Evolutionary conservation across 2,113 vertebrate genomes (phyloP).

Genomic region (Thomomys bottae): DNA sequence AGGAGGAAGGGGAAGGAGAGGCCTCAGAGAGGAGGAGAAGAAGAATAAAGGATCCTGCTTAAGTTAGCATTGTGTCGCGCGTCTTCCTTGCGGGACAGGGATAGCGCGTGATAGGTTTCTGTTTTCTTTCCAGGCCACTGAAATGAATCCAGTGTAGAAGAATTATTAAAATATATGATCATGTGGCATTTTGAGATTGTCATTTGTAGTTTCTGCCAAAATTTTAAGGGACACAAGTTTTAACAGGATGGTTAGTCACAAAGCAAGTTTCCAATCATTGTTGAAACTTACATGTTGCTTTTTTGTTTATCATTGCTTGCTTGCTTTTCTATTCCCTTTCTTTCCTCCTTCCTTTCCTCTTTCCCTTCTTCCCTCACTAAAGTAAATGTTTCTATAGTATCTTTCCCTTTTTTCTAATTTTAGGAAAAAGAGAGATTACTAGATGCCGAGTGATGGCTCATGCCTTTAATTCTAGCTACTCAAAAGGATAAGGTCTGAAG

Average conservation of each 20-base stretch:
- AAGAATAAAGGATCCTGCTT: too few relatives aligned
- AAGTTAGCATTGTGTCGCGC: too few relatives aligned
- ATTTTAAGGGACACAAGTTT: conserved; percentile 54
- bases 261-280: conserved; percentile 54
- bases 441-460: too few relatives aligned
- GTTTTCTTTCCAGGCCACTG: background rate
- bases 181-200: conserved; percentile 61
- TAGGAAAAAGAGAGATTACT: background rate
- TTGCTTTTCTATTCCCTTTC: background rate
- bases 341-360: background rate
- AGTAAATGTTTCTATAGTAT: background rate
- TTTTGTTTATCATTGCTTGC: background rate
- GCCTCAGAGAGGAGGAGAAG: too few relatives aligned
- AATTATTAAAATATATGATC: conserved; percentile 42
- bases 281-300: conserved; percentile 25
- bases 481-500: too few relatives aligned
- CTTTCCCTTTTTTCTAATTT: background rate
- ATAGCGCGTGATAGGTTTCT: too few relatives aligned
- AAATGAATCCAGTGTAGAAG: conserved; percentile 7
- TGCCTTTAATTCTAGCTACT: too few relatives aligned
- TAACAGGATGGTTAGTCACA: conserved; percentile 52
- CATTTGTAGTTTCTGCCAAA: conserved; percentile 67
- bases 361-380: background rate
- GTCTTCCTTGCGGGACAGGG: too few relatives aligned
- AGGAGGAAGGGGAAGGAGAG: too few relatives aligned